Conservation (phyloP, 2,797 vertebrate species). For the Xerus rutilus region DNA sequence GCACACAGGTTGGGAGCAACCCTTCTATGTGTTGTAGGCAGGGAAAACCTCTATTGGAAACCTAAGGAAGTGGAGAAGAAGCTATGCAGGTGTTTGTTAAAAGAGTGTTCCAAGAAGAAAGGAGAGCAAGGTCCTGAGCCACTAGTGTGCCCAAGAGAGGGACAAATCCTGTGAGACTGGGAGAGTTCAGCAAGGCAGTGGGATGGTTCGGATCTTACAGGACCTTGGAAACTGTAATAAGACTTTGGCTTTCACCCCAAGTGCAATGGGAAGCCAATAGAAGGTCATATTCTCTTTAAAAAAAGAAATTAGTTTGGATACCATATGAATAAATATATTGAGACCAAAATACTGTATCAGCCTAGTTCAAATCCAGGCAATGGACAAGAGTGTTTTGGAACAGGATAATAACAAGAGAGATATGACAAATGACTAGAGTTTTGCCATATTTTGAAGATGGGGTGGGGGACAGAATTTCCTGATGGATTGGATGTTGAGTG, state of each 20-base stretch:
- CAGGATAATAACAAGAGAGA: background rate
- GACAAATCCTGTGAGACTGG: background rate
- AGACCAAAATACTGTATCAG: background rate
- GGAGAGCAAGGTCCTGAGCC: background rate
- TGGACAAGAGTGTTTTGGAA: background rate
- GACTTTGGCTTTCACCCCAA: background rate
- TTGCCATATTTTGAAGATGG: background rate
- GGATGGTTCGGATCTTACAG: background rate
- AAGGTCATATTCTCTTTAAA: background rate
- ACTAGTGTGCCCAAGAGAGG: background rate
- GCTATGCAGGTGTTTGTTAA: background rate
- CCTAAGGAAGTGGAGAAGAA: background rate
- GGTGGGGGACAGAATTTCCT: background rate
- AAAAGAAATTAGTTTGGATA: background rate
- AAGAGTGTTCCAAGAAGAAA: conserved; percentile 2
- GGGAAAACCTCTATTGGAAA: background rate
- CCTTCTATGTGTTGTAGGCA: background rate
- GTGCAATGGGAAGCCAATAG: background rate
- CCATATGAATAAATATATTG: background rate
- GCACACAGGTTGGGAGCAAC: too few relatives aligned
- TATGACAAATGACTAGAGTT: background rate
- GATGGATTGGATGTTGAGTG: background rate
- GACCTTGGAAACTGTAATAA: background rate
- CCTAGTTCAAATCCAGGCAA: background rate
- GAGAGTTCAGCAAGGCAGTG: background rate